Evolutionary conservation across 2,797 vertebrate genomes (phyloP).

Genomic region (Lerista edwardsae): DNA sequence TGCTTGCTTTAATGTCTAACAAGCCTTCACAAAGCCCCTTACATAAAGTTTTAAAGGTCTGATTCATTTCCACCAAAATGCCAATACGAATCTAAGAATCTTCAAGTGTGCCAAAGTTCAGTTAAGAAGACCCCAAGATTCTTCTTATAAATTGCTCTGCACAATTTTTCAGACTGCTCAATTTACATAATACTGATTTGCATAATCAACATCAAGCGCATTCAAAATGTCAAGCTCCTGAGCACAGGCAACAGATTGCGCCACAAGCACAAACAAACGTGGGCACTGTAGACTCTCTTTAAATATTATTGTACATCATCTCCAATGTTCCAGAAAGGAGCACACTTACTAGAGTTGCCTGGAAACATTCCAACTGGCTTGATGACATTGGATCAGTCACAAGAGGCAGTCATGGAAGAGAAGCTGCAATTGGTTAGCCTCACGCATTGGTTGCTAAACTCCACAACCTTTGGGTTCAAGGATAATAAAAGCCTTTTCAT

Average conservation of each 20-base stretch:
- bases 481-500: neutral
- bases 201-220: neutral
- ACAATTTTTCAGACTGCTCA: neutral
- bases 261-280: slow-evolving; percentile 9
- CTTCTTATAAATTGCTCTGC: neutral
- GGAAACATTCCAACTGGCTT: neutral
- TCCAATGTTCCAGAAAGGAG: slow-evolving; percentile 57
- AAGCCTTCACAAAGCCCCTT: neutral
- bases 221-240: neutral
- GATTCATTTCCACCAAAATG: neutral
- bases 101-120: neutral
- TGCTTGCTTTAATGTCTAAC: neutral
- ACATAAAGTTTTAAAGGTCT: neutral
- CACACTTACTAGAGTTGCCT: slow-evolving; percentile 41
- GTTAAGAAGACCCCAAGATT: neutral
- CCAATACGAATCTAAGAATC: neutral
- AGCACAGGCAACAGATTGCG: slow-evolving; percentile 11
- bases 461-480: neutral
- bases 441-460: neutral
- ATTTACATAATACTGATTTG: neutral
- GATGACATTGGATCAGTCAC: slow-evolving; percentile 42
- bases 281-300: neutral
- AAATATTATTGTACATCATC: slow-evolving; percentile 40
- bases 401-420: slow-evolving; percentile 21
- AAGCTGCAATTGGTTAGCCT: slow-evolving; percentile 1